Evolutionary conservation across 2,113 vertebrate genomes (phyloP), one percentile per base, ranked within the genome.

Genomic region (Coryphaenoides rupestris): DNA sequence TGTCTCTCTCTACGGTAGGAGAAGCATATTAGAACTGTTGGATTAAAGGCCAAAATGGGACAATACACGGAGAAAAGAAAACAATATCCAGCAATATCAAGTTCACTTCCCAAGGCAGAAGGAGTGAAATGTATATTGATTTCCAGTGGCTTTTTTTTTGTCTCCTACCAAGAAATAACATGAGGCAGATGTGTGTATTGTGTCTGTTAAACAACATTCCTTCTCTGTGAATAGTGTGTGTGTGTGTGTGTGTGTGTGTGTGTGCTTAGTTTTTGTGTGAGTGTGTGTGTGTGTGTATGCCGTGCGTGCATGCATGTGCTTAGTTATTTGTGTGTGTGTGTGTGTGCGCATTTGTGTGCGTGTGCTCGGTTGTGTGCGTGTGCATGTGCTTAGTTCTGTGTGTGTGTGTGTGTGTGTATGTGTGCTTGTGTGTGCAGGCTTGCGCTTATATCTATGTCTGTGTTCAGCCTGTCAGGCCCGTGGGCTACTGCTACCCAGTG

Each of bases 401-500:
- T 49, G 46, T 47, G 46, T 47, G 46, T 47, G 46, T 49, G 46
- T 49, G 46, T 49, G 46, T 49, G 46, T 49, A 13, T 3, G 46
- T 60, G 23, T n/a, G 40, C 54, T 63, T 63, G 55, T 54, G 33
- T 58, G 28, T 57, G 52, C 22, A 19, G 15, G 15, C 9, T 4
- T 50, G 47, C 17, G 47, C 17, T 16, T 50, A n/a, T n/a, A 50
- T 50, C 19, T 70, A 70, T 59, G 60, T 66, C 66, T 71, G 26
- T 19, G n/a, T 49, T 73, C 19, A 10, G 45, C 63, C 46, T 66
- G 13, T 24, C 14, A n/a, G 75, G 74, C 80, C 77, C 49, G 47
- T 65, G 82, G 86, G 91, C 90, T 85, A 5, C 77, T 86, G 82
- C 83, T 93, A 89, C 81, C 86, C 82, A 86, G 77, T 93, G 91